Evolutionary conservation across 2,113 vertebrate species (phyloP), one percentile per base, ranked within the genome.

Genomic region (Apaloderma vittatum): DNA sequence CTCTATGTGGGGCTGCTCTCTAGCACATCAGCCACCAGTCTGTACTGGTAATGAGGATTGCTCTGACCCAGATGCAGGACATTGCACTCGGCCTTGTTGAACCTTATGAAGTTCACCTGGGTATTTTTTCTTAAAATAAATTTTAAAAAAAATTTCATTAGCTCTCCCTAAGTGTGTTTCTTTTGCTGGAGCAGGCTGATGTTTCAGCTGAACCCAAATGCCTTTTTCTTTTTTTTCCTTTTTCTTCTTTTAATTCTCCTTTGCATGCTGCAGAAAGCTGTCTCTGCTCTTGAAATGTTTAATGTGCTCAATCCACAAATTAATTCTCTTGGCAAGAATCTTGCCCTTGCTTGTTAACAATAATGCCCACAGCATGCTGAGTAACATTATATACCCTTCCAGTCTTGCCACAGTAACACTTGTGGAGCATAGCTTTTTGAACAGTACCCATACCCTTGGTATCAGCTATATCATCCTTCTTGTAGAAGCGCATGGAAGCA

Each of bases 271-370:
- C 98, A 99, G 98, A 97, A 99, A 99, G 94, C 99, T 99, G 97
- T 99, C 99, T 95, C 99, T 98, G 98, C 99, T 99, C 98, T 99
- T 99, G 32, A 99, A 99, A 98, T 99, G 99, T 72, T 99, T 99
- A 94, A 99, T 98, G 15, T 99, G 99, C 97, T 99, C 99, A 80
- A 99, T 99, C 29, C 99, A 99, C 93, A 99, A 99, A 51, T 99
- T 99, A 94, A 99, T 99, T 96, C 99, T 99, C 98, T 99, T 99
- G 93, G 99, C 99, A 96, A 99, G 99, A 97, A 99, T 99, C 97
- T 99, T 99, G 80, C 99, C 99, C 99, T 95, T 99, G 99, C 97
- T 99, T 99, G 98, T 99, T 99, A 92, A 99, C 99, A 89, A 99
- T 99, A 96, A 99, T 99, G 96, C 99, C 99, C 29, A 99, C 99